A percentile compares a stretch with the other conserved stretches of the same genome.
Conservation (phyloP, 2,113 vertebrate genomes). For the Laticauda laticaudata region DNA sequence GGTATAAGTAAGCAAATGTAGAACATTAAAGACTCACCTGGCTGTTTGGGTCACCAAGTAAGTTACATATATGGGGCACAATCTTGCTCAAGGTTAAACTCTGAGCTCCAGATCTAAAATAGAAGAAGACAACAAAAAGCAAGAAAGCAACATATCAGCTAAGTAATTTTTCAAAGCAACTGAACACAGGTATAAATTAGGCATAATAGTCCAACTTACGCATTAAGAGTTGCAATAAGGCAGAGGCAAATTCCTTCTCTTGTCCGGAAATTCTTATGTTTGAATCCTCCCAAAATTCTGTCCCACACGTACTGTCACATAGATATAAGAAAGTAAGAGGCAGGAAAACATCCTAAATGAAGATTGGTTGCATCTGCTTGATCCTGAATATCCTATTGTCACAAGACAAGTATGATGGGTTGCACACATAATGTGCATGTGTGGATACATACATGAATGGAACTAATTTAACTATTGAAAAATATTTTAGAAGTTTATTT, state of each 20-base stretch:
- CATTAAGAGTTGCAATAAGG: constrained; percentile 90
- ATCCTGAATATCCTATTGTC: not conserved
- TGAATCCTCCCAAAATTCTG: constrained; percentile 95
- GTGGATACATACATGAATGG: not conserved
- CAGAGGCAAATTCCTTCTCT: constrained; percentile 97
- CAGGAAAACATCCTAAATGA: not conserved
- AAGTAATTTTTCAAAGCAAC: not conserved
- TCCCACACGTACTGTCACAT: constrained; percentile 90
- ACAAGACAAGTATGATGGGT: not conserved
- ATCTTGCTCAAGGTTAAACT: constrained; percentile 97
- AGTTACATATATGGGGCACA: constrained; percentile 98
- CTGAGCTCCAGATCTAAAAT: constrained; percentile 90
- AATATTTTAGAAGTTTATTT: not conserved
- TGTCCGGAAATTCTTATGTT: constrained; percentile 98
- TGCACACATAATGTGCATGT: not conserved
- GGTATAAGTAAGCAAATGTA: constrained; percentile 12
- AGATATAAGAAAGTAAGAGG: constrained; percentile 37
- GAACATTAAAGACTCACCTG: constrained; percentile 78
- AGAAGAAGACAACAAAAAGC: not conserved
- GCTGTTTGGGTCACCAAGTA: constrained; percentile 94
- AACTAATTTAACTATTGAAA: not conserved
- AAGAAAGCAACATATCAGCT: not conserved
- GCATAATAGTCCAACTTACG: constrained; percentile 73
- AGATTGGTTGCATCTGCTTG: not conserved
- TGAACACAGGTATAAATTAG: not conserved